Evolutionary conservation across 1,140 invertebrate genomes (phyloP), one percentile per base, ranked within the genome.

Genomic region (Proales similis): DNA sequence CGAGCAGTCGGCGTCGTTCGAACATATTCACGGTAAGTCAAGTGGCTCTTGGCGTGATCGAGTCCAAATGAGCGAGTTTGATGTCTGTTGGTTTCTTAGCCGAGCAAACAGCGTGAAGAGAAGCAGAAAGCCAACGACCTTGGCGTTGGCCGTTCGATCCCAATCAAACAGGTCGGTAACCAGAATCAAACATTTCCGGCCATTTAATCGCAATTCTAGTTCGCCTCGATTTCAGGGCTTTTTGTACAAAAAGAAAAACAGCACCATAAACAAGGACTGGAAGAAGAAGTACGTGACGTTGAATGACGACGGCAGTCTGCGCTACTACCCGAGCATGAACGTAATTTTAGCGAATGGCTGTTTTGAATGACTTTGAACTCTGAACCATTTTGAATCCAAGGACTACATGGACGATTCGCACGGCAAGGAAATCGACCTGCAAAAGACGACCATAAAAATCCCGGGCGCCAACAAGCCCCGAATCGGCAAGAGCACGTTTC

Each of bases 211-310:
- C 2, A 2, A 19, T 4, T 36, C 9, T 26, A 9, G 7, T 20
- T 24, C n/a, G n/a, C 30, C 20, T 30, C 33, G 11, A 1, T 43
- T 60, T 19, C 63, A 78, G 73, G 93, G 93, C 19, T 90, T 91
- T 73, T 80, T 98, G 45, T 94, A 96, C 73, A 98, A 98, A 76
- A 84, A 88, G 66, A 90, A 88, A 67, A 90, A 86, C 48, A 94
- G 96, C 74, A 85, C 89, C 0, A 74, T 97, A 45, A 92, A 90
- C 72, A 95, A 94, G 75, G 93, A 97, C 70, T 79, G 93, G 89
- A 98, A 98, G 77, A 97, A 98, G 79, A 98, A 98, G 76, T 98
- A 96, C 77, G 93, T 97, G 0, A 92, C 91, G 0, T 75, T 98
- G 3, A 85, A 88, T 69, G 88, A 91, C 76, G 89, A 96, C 77